Conservation (phyloP, 2,888 invertebrate genomes). For the Abscondita cerata region DNA sequence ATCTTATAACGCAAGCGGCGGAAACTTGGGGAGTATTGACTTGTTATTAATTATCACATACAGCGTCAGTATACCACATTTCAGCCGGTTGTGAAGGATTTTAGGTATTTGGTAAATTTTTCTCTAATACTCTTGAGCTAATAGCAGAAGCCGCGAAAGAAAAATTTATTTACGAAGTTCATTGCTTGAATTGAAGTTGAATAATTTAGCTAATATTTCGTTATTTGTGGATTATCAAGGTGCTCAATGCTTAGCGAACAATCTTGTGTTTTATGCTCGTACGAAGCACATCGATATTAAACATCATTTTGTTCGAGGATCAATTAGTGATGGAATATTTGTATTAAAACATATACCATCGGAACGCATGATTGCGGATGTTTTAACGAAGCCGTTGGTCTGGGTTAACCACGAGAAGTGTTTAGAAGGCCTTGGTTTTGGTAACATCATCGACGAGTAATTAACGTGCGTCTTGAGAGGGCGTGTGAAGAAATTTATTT, state of each 20-base stretch:
- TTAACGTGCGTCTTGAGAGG: too few relatives aligned
- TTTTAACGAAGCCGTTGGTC: too few relatives aligned
- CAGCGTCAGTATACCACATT: neutral
- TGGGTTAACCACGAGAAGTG: too few relatives aligned
- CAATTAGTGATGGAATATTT: constrained; percentile 1
- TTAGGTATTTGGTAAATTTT: too few relatives aligned
- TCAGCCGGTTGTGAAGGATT: too few relatives aligned
- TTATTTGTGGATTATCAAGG: constrained; percentile 15
- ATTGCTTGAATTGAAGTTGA: neutral
- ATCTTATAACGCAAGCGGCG: neutral
- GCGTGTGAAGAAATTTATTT: too few relatives aligned
- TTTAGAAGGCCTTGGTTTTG: too few relatives aligned
- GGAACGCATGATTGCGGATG: too few relatives aligned
- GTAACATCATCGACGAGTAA: too few relatives aligned
- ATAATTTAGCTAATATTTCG: too few relatives aligned
- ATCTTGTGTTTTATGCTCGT: constrained; percentile 18
- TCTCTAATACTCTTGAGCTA: too few relatives aligned
- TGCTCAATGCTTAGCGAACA: constrained; percentile 19
- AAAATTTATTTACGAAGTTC: neutral
- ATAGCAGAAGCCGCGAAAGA: neutral
- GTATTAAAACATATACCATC: too few relatives aligned
- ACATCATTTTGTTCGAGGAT: constrained; percentile 36
- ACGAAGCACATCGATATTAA: constrained; percentile 39
- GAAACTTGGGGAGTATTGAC: neutral
- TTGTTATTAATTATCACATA: neutral